Base-by-base conservation (phyloP, 2,797 vertebrate species). In the Smutsia gigantea region DNA sequence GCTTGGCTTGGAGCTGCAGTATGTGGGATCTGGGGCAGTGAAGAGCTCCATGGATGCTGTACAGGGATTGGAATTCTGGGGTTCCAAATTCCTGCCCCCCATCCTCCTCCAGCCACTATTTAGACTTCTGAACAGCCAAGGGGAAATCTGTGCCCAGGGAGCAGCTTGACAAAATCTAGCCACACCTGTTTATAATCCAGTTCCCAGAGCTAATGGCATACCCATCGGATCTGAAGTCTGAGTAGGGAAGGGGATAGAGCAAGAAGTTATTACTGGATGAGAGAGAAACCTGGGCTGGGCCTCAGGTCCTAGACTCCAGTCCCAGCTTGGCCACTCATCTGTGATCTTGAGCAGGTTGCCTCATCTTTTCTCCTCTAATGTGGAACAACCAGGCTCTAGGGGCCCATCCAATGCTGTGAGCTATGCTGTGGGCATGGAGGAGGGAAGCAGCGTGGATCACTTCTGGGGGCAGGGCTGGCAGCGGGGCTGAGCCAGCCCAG, bases 291-390 rank as follows among this genome's bases (percentile, higher is more conserved):
- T 5, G 5, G 49, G 34, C 72, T n/a, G 46, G 85, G 78, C 61
- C 31, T 23, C 68, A 34, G 81, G 81, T 55, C 71, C 68, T 27
- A 37, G 49, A 21, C 85, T 66, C 64, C n/a, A 42, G 51, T 39
- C 72, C 91, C 64, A 71, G 68, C 42, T 27, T 31, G 72, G 46
- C 34, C n/a, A 34, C 63, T 79, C 42, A 63, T 2, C 5, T 78
- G 88, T 79, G 49, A 81, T 94, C 79, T 81, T 51, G 46, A 86
- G 59, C 23, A 78, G 63, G 75, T 55, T 51, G 72, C 88, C 53
- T 93, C 63, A 61, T 89, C 89, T 64, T 95, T 95, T 77, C 85
- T n/a, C 74, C 71, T 95, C 23, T 97, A 37, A 78, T 42, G n/a
- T 63, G 86, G 89, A 96, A 79, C 83, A 92, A 19, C 59, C 57